phyloP scores from a whole-genome alignment of 2,888 invertebrate species.

The Aradus depressus region DNA sequence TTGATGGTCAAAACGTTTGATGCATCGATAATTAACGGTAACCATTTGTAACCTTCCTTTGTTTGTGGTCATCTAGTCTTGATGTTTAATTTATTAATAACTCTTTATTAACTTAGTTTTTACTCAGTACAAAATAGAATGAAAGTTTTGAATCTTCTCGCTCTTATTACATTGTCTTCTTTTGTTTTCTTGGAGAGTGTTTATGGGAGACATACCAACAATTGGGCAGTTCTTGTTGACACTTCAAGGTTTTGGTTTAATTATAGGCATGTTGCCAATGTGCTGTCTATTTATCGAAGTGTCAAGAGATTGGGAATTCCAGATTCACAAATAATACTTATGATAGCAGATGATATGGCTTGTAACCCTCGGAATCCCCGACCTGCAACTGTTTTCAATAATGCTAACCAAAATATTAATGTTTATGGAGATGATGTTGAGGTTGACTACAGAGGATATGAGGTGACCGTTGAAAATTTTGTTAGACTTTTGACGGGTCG shows the following conservation, averaged over 20 bases:
- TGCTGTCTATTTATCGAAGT: constrained; percentile 92
- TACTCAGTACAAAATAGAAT: no score
- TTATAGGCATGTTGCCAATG: constrained; percentile 98
- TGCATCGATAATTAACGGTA: no score
- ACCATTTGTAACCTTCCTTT: no score
- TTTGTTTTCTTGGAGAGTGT: no score
- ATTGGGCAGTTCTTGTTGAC: constrained; percentile 98
- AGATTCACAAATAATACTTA: constrained; percentile 93
- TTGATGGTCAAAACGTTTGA: no score
- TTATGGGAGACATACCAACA: constrained; percentile 93
- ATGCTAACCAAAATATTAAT: constrained; percentile 94
- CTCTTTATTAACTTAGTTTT: no score
- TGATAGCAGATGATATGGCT: constrained; percentile 99
- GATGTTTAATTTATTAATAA: no score
- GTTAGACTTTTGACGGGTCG: constrained; percentile 90
- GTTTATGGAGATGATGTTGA: constrained; percentile 99
- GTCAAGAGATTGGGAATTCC: constrained; percentile 98
- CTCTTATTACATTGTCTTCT: no score
- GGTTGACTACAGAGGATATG: constrained; percentile 92
- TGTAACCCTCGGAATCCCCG: constrained; percentile 96
- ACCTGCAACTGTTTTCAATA: constrained; percentile 96
- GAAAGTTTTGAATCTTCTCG: no score
- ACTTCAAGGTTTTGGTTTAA: constrained; percentile 99
- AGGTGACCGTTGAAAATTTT: constrained; percentile 96
- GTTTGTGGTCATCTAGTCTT: no score